phyloP scores from a whole-genome alignment of 2,797 vertebrate species.

The Euthynnus affinis region DNA sequence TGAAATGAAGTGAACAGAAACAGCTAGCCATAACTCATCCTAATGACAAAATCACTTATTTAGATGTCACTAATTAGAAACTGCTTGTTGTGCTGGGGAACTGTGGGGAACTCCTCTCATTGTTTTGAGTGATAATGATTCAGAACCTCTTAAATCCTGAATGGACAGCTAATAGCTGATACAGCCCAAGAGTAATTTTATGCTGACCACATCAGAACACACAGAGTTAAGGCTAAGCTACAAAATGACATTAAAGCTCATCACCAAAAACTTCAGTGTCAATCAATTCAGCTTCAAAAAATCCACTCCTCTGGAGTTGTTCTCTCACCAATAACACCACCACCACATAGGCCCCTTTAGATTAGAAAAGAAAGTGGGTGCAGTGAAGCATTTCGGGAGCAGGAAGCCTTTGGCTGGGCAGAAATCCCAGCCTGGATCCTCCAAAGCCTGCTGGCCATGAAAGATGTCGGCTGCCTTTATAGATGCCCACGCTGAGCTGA shows the following conservation, averaged over 20 bases:
- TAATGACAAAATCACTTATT: constrained; percentile 50
- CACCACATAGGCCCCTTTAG: constrained; percentile 61
- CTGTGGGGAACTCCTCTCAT: constrained; percentile 20
- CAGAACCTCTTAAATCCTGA: constrained; percentile 32
- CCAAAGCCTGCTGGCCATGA: constrained; percentile 77
- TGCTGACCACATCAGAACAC: constrained; percentile 50
- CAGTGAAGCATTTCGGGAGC: constrained; percentile 76
- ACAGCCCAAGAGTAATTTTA: constrained; percentile 32
- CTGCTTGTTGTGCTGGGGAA: constrained; percentile 18
- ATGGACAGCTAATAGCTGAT: constrained; percentile 35
- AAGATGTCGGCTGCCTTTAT: constrained; percentile 80
- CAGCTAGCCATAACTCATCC: constrained; percentile 29
- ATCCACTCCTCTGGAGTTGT: constrained; percentile 57
- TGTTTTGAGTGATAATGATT: constrained; percentile 43
- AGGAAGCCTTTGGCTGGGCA: constrained; percentile 78
- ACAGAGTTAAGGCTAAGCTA: constrained; percentile 46
- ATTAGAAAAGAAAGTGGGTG: constrained; percentile 77
- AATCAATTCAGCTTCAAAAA: constrained; percentile 65
- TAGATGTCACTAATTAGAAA: constrained; percentile 63
- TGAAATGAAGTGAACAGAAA: constrained; percentile 51
- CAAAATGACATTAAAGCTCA: constrained; percentile 59
- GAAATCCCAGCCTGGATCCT: constrained; percentile 77
- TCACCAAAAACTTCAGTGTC: constrained; percentile 50
- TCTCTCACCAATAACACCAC: constrained; percentile 53
- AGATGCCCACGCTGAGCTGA: constrained; percentile 79